phyloP scores from a whole-genome alignment of 2,888 invertebrate genomes.

The Parascotia fuliginaria region DNA sequence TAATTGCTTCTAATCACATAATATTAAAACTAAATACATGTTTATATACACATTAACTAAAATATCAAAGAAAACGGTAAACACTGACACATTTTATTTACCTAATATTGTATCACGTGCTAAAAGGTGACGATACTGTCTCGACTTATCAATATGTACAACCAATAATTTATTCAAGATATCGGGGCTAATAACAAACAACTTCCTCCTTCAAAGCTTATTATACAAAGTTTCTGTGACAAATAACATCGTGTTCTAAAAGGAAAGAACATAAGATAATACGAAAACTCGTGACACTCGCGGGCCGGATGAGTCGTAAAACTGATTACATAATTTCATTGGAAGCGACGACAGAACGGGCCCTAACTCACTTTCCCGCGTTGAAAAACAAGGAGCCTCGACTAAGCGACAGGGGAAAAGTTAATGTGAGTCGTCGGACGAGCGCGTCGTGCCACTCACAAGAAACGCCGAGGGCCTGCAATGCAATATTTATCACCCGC shows the following conservation, averaged over 20 bases:
- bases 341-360: slow-evolving; percentile 73
- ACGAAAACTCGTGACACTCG: slow-evolving; percentile 64
- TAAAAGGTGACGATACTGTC: slow-evolving; percentile 21
- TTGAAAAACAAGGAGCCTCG: slow-evolving; percentile 74
- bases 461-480: slow-evolving; percentile 73
- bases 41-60: slow-evolving; percentile 14
- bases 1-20: slow-evolving; percentile 80
- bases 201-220: slow-evolving; percentile 9
- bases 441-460: slow-evolving; percentile 49
- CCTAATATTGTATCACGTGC: slow-evolving; percentile 7
- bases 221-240: slow-evolving; percentile 18
- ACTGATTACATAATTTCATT: slow-evolving; percentile 81
- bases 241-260: slow-evolving; percentile 18
- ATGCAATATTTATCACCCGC: slow-evolving; percentile 84
- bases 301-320: slow-evolving; percentile 74
- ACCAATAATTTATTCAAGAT: slow-evolving; percentile 4
- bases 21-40: slow-evolving; percentile 45
- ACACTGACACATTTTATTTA: slow-evolving; percentile 11
- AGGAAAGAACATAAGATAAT: slow-evolving; percentile 53
- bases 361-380: slow-evolving; percentile 71
- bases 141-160: slow-evolving; percentile 10
- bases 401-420: slow-evolving; percentile 68
- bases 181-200: slow-evolving; percentile 9
- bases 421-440: slow-evolving; percentile 64
- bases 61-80: slow-evolving; percentile 15